phyloP scores from a whole-genome alignment of 2,888 invertebrate genomes.

The Exephanes ischioxanthus region DNA sequence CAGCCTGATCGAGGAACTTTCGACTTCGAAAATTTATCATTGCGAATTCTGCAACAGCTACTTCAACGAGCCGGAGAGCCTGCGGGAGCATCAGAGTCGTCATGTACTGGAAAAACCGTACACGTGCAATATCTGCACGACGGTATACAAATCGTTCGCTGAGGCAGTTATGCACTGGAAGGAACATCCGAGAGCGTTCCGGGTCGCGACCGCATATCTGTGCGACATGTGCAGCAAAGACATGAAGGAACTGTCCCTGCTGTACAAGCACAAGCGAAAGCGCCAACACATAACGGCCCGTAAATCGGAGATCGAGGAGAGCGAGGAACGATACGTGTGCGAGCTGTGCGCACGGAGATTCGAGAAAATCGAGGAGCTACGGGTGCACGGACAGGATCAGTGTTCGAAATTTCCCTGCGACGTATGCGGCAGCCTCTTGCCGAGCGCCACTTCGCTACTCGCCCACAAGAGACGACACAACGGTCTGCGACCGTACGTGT shows the following conservation, averaged over 20 bases:
- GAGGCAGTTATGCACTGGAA: conserved; percentile 87
- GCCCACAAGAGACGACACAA: conserved; percentile 80
- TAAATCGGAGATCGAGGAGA: conserved; percentile 75
- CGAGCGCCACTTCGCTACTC: conserved; percentile 77
- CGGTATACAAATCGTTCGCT: conserved; percentile 85
- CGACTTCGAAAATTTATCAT: conserved; percentile 84
- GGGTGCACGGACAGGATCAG: conserved; percentile 74
- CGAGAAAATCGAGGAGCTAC: conserved; percentile 69
- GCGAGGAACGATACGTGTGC: conserved; percentile 81
- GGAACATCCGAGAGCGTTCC: conserved; percentile 85
- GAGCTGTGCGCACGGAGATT: conserved; percentile 87
- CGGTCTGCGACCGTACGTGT: conserved; percentile 79
- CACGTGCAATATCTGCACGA: conserved; percentile 85
- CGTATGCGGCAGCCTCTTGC: conserved; percentile 77
- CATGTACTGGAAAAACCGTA: conserved; percentile 85
- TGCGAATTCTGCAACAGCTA: conserved; percentile 88
- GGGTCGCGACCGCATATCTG: conserved; percentile 84
- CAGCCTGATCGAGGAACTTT: conserved; percentile 73
- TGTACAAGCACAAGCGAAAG: conserved; percentile 87
- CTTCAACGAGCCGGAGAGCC: conserved; percentile 86
- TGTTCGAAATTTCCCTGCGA: conserved; percentile 79
- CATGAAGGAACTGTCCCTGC: conserved; percentile 85
- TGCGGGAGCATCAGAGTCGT: conserved; percentile 84
- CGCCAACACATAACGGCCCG: conserved; percentile 85
- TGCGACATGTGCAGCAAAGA: conserved; percentile 86